phyloP scores from a whole-genome alignment of 2,888 invertebrate genomes.

The Lapara coniferarum region DNA sequence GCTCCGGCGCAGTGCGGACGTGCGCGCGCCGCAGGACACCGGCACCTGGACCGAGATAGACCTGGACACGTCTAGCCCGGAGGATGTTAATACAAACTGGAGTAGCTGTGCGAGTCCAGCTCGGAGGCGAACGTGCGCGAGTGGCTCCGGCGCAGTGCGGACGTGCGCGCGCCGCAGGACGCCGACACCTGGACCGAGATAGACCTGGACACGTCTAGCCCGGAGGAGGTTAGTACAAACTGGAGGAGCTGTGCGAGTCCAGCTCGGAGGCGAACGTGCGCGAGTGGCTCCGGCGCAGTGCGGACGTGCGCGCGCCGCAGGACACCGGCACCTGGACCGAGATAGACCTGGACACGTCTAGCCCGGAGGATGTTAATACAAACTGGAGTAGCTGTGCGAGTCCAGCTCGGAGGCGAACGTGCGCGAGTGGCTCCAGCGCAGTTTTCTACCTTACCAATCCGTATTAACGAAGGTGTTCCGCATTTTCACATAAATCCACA shows the following conservation, averaged over 20 bases:
- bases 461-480: conserved; percentile 35
- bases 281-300: conserved; percentile 69
- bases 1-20: conserved; percentile 62
- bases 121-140: conserved; percentile 69
- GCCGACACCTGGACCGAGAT: conserved; percentile 89
- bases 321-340: conserved; percentile 20
- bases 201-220: conserved; percentile 87
- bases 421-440: conserved; percentile 69
- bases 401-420: conserved; percentile 67
- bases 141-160: conserved; percentile 66
- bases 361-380: conserved; percentile 42
- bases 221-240: conserved; percentile 80
- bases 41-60: conserved; percentile 24
- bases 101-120: conserved; percentile 65
- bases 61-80: conserved; percentile 20
- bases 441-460: conserved; percentile 23
- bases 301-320: conserved; percentile 43
- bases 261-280: conserved; percentile 68
- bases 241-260: conserved; percentile 64
- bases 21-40: conserved; percentile 31
- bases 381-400: conserved; percentile 64
- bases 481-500: background rate
- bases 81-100: conserved; percentile 52
- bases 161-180: conserved; percentile 45
- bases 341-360: conserved; percentile 15